Conservation (phyloP, 2,113 vertebrate species). For the Carlito syrichta region DNA sequence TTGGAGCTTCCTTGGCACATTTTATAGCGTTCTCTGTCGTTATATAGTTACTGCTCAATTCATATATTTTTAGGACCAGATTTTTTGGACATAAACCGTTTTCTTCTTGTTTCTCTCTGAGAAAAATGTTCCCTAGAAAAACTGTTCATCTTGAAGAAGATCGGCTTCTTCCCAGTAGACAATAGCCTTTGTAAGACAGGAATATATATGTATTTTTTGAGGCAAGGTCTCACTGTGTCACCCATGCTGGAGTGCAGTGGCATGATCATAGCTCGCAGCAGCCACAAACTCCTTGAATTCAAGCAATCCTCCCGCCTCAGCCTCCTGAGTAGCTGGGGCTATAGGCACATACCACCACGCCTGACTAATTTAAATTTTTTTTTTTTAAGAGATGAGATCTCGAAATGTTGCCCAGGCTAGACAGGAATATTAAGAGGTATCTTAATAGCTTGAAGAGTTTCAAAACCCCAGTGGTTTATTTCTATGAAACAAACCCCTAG, state of each 20-base stretch:
- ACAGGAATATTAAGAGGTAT: background rate
- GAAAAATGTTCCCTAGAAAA: background rate
- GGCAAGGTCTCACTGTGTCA: no score
- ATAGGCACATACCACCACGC: no score
- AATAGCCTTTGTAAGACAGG: background rate
- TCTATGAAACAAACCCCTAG: no score
- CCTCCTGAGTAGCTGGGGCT: no score
- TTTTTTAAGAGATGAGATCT: no score
- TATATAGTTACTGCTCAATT: background rate
- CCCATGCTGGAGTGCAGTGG: no score
- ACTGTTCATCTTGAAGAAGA: background rate
- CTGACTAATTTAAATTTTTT: no score
- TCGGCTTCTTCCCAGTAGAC: background rate
- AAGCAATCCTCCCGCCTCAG: no score
- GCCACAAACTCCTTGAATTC: no score
- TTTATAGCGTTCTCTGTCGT: background rate
- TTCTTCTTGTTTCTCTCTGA: background rate
- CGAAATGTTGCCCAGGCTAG: no score
- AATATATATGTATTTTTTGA: no score
- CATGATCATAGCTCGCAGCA: no score
- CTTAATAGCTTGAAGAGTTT: background rate
- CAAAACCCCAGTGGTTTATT: background rate
- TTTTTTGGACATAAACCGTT: background rate
- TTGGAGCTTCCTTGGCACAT: background rate
- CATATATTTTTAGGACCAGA: background rate